Evolutionary conservation across 1,140 invertebrate species (phyloP).

Genomic region (Ceratosolen solmsi): DNA sequence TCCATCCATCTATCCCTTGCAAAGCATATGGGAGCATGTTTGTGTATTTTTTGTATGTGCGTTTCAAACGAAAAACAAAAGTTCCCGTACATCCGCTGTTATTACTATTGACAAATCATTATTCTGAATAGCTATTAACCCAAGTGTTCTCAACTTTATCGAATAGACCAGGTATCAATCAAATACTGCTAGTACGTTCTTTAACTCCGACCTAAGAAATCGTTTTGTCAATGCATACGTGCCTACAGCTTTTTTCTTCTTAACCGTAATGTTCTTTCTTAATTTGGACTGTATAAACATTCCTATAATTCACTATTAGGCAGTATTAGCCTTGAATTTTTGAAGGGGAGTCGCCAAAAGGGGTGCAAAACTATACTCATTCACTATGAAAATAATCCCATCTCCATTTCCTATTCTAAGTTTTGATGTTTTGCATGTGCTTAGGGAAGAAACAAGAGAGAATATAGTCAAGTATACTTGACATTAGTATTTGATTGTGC

Average conservation of each 20-base stretch:
- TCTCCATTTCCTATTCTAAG: background rate
- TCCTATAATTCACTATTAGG: background rate
- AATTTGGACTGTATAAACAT: background rate
- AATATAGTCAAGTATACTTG: too few species aligned
- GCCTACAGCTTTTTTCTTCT: background rate
- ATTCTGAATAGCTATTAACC: background rate
- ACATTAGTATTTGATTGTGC: too few species aligned
- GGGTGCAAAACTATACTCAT: background rate
- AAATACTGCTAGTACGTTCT: background rate
- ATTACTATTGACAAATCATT: background rate
- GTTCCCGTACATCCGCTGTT: background rate
- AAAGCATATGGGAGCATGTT: background rate
- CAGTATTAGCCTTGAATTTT: background rate
- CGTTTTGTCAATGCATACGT: background rate
- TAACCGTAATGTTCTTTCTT: background rate
- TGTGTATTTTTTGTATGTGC: background rate
- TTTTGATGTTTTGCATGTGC: too few species aligned
- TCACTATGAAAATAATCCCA: background rate
- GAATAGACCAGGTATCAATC: background rate
- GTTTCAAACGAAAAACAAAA: background rate
- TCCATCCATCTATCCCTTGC: background rate
- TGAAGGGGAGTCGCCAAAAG: background rate
- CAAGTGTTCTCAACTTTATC: constrained; percentile 47
- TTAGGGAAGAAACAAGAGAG: too few species aligned
- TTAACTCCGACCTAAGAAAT: background rate